Evolutionary conservation across 92 coral and sea anemone species (phyloP), one percentile per base, ranked within the genome.

Genomic region (Siderastrea siderea): DNA sequence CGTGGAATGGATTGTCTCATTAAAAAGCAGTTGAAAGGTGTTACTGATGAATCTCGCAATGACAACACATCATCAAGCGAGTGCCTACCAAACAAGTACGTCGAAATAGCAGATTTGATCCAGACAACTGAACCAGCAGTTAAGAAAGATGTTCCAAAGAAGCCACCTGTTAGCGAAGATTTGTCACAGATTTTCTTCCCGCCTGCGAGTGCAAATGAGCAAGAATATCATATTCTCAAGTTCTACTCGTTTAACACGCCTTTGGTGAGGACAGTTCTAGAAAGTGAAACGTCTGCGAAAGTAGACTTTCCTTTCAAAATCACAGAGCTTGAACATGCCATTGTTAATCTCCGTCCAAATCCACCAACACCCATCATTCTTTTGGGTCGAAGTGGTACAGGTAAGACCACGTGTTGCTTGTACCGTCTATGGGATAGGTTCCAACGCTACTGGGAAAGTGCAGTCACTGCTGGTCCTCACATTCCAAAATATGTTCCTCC

Each of bases 381-480:
- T 47, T 94, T 97, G 57, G 99, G 99, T 38, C 94, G 99, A 57
- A 97, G 99, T 87, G 99, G 99, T 13, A 97, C 99, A 2, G 99
- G 99, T 44, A 97, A 97, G 83, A 97, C 99, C 13, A 97, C 99
- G 3, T 97, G 99, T 80, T 97, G 99, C 72, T 94, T 97, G 10
- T 97, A 97, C 71, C 95, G 99, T 47, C 77, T 97, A 68, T 97
- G 99, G 99, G 90, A 88, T 68, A 93, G 86, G 61, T 97, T 93
- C 82, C 93, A 95, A 73, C 81, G 51, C 11, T 97, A 97, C 83
- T 97, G 99, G 99, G 93, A 97, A 71, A 89, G 76, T 11, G 97
- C 95, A 58, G 82, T 55, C n/a, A 89, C 78, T 38, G 96, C 90
- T 49, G 99, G 98, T 69, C 99, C 99, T 14, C 90, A 94, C 77